These are phyloP conservation scores for Unio pictorum DNA, from an alignment of 2,888 invertebrate genomes.

Conservation along the genomic window DNA sequence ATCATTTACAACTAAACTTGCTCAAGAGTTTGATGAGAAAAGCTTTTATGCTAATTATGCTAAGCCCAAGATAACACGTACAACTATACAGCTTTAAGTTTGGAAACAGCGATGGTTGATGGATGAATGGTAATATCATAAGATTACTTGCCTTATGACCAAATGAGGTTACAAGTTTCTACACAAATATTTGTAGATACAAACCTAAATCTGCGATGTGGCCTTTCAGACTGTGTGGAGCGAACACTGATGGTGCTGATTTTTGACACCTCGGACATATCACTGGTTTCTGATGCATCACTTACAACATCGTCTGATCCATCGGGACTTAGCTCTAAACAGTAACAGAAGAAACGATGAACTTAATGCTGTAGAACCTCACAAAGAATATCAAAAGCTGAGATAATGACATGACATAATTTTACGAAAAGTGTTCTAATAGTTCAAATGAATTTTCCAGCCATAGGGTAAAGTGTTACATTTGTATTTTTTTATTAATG, in stretches of 20 bases:
- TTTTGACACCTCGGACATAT: constrained; percentile 75
- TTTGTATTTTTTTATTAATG: too few relatives aligned
- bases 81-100: not conserved
- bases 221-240: constrained; percentile 95
- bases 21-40: too few relatives aligned
- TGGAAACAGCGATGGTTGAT: not conserved
- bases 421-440: not conserved
- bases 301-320: constrained; percentile 71
- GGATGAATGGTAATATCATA: not conserved
- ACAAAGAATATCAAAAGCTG: too few relatives aligned
- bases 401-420: not conserved
- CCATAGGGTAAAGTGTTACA: too few relatives aligned
- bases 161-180: not conserved
- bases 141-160: not conserved
- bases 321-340: constrained; percentile 59
- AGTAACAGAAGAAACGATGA: not conserved
- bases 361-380: not conserved
- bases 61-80: not conserved
- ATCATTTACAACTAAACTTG: too few relatives aligned
- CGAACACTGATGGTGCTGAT: constrained; percentile 80
- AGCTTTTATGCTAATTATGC: not conserved
- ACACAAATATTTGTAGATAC: not conserved
- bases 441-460: not conserved
- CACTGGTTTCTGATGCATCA: constrained; percentile 72
- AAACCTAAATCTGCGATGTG: constrained; percentile 78